phyloP scores from a whole-genome alignment of 2,113 vertebrate species.

The Phycodurus eques region DNA sequence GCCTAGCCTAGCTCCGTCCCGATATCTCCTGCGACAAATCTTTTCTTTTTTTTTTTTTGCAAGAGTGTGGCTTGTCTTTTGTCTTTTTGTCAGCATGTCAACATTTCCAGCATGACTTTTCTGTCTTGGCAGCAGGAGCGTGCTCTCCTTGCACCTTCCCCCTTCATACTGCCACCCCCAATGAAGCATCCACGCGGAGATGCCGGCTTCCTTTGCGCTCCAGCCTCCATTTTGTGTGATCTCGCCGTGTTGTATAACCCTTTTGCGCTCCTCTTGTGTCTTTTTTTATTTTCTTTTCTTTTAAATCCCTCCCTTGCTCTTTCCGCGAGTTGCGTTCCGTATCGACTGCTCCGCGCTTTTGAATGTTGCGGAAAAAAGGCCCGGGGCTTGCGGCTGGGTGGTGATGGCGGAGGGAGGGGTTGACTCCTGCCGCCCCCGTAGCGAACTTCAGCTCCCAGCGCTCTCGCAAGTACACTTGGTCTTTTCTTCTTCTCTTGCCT shows the following conservation, averaged over 20 bases:
- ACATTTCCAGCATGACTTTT: constrained; percentile 58
- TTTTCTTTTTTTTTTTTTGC: not conserved
- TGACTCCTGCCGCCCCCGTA: constrained; percentile 82
- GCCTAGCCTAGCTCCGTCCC: too few species aligned
- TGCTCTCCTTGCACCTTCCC: constrained; percentile 62
- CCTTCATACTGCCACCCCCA: constrained; percentile 65
- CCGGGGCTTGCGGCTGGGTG: constrained; percentile 74
- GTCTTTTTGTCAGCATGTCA: constrained; percentile 44
- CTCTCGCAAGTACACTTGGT: constrained; percentile 74
- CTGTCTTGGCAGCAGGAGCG: constrained; percentile 67
- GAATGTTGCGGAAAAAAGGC: constrained; percentile 75
- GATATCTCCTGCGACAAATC: too few species aligned
- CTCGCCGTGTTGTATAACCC: constrained; percentile 78
- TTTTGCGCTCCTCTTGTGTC: constrained; percentile 70
- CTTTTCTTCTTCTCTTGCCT: constrained; percentile 59
- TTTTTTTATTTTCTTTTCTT: constrained; percentile 58
- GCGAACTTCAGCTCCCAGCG: constrained; percentile 79
- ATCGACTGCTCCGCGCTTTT: constrained; percentile 80
- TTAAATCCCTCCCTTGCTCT: constrained; percentile 62
- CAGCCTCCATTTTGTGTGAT: constrained; percentile 73
- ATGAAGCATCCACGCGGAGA: constrained; percentile 74
- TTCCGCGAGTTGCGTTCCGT: constrained; percentile 74
- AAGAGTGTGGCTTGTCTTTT: not conserved
- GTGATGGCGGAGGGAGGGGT: constrained; percentile 51
- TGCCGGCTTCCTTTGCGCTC: constrained; percentile 65